Conservation (phyloP, 2,113 vertebrate genomes). For the Lophius piscatorius region DNA sequence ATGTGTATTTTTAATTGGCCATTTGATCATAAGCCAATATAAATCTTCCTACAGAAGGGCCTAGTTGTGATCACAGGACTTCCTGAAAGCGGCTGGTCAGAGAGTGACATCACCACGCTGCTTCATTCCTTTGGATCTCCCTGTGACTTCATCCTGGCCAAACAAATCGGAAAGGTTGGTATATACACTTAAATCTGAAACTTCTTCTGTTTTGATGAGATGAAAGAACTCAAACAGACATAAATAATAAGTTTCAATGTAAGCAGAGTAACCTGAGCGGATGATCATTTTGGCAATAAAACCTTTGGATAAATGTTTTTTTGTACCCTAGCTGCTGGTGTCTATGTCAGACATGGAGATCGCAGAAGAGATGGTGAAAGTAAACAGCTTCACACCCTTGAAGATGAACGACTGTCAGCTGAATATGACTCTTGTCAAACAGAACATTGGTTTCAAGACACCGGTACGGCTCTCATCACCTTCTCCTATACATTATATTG, state of each 20-base stretch:
- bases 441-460: conserved; percentile 37
- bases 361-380: conserved; percentile 66
- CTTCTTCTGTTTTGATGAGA: too few relatives aligned
- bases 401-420: conserved; percentile 46
- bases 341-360: conserved; percentile 48
- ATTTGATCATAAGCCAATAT: background rate
- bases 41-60: conserved; percentile 34
- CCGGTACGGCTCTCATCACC: conserved; percentile 51
- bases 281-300: too few relatives aligned
- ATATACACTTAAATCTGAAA: background rate
- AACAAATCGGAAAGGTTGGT: conserved; percentile 60
- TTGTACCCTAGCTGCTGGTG: conserved; percentile 55
- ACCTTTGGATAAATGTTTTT: background rate
- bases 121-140: conserved; percentile 60
- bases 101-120: conserved; percentile 54
- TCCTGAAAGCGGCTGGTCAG: conserved; percentile 56
- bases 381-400: conserved; percentile 34
- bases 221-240: too few relatives aligned
- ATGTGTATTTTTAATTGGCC: too few relatives aligned
- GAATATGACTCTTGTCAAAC: conserved; percentile 44
- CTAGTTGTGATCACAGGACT: conserved; percentile 65
- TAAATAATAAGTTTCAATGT: too few relatives aligned
- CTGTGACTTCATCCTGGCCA: conserved; percentile 55
- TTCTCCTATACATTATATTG: too few relatives aligned
- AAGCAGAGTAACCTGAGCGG: too few relatives aligned